These are phyloP conservation scores for Drosophila cognata DNA, from an alignment of 2,888 invertebrate species.

Conservation along the genomic window DNA sequence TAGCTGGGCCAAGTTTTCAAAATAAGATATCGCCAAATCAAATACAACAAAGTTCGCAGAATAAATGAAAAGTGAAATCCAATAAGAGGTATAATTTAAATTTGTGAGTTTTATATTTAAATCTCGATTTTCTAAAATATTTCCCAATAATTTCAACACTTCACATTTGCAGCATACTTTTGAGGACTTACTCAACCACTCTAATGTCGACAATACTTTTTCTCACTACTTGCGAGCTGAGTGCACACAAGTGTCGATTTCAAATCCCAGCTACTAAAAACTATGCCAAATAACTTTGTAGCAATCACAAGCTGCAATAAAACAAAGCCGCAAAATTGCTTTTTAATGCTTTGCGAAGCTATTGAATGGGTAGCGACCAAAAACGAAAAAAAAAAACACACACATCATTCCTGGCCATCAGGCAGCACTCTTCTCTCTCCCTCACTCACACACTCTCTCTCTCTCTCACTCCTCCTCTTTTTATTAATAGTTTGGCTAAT, in stretches of 20 bases:
- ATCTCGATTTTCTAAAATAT: not conserved
- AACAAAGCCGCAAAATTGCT: conserved; percentile 69
- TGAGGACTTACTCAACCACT: not conserved
- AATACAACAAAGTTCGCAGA: not conserved
- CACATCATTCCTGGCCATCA: conserved; percentile 39
- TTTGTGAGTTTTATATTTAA: not conserved
- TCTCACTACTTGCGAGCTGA: not conserved
- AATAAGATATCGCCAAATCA: not conserved
- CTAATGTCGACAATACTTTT: not conserved
- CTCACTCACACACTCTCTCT: not conserved
- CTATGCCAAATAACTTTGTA: conserved; percentile 24
- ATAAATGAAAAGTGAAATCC: not conserved
- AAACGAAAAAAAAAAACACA: not conserved
- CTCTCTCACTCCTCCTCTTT: not conserved
- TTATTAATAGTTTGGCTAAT: conserved; percentile 37
- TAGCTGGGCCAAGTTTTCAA: not conserved
- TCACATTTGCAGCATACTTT: conserved; percentile 5
- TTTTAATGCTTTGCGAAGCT: conserved; percentile 62
- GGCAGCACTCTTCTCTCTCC: not conserved
- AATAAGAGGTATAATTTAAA: not conserved
- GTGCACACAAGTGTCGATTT: conserved; percentile 36
- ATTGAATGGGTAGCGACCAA: conserved; percentile 9
- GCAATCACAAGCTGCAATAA: conserved; percentile 45
- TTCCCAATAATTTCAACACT: not conserved
- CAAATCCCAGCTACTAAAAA: conserved; percentile 37